These are phyloP conservation scores for Lithosia quadra DNA, from an alignment of 2,888 invertebrate genomes.

Conservation along the genomic window DNA sequence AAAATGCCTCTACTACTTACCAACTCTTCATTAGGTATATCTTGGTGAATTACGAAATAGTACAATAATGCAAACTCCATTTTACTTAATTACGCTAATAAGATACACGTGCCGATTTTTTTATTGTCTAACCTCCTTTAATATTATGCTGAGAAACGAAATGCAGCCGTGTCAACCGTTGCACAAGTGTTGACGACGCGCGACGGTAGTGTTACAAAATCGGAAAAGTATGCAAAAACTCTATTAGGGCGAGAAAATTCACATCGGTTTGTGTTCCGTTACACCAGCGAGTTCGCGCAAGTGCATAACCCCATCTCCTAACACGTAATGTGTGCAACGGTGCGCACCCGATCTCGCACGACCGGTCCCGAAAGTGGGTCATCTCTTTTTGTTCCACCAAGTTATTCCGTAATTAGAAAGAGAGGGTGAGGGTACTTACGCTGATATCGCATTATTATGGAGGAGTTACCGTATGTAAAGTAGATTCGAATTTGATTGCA, in stretches of 20 bases:
- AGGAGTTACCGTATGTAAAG: constrained; percentile 61
- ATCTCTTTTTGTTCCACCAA: constrained; percentile 87
- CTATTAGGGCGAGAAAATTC: constrained; percentile 85
- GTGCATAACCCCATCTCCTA: constrained; percentile 84
- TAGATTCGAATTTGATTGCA: constrained; percentile 51
- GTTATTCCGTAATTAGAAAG: constrained; percentile 85
- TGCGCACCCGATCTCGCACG: constrained; percentile 84
- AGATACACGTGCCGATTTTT: constrained; percentile 41
- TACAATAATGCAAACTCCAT: constrained; percentile 14
- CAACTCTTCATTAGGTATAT: constrained; percentile 11
- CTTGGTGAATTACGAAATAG: constrained; percentile 9
- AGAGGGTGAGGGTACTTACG: constrained; percentile 59
- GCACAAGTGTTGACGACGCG: constrained; percentile 66
- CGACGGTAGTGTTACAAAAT: constrained; percentile 66
- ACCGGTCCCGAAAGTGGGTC: constrained; percentile 85
- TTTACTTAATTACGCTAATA: constrained; percentile 19
- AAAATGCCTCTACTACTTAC: neutral
- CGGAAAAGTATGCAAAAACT: constrained; percentile 79
- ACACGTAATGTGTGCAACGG: constrained; percentile 85
- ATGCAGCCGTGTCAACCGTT: constrained; percentile 65
- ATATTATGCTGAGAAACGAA: constrained; percentile 51
- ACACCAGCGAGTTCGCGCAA: constrained; percentile 69
- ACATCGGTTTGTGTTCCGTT: constrained; percentile 81
- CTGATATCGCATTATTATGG: constrained; percentile 57
- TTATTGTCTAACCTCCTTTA: constrained; percentile 45